Evolutionary conservation across 2,113 vertebrate genomes (phyloP).

Genomic region (Phocoena sinus): DNA sequence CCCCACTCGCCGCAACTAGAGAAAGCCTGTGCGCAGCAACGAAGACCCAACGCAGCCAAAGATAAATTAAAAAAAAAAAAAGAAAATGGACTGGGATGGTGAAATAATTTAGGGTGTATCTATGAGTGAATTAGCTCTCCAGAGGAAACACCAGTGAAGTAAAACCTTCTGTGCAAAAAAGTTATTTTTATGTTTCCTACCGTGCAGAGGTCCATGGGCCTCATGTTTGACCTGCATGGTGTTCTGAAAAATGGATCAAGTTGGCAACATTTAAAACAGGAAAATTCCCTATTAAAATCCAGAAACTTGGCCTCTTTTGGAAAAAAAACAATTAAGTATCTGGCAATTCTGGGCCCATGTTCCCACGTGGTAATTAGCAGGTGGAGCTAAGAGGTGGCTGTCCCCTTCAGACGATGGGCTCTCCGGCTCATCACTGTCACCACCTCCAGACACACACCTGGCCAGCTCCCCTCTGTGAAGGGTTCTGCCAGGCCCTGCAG

Average conservation of each 20-base stretch:
- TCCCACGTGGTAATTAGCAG: background rate
- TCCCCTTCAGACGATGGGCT: background rate
- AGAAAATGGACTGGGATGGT: background rate
- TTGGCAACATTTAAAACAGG: background rate
- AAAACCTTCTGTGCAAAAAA: background rate
- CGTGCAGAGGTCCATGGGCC: background rate
- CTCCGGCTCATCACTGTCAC: background rate
- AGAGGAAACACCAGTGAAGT: background rate
- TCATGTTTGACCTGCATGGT: background rate
- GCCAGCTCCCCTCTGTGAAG: background rate
- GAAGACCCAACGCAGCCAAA: too few species aligned
- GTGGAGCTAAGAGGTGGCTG: background rate
- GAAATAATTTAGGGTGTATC: background rate
- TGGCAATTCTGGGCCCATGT: background rate
- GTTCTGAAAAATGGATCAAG: background rate
- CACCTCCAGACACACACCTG: background rate
- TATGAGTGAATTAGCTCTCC: background rate
- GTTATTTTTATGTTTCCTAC: background rate
- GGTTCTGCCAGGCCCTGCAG: background rate
- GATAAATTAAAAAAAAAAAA: background rate
- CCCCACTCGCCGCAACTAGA: too few species aligned
- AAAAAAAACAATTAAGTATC: background rate
- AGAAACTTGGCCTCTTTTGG: background rate
- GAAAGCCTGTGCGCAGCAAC: too few species aligned
- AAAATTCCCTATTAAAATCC: background rate